These are phyloP conservation scores for Eupsilia transversa DNA, from an alignment of 2,888 invertebrate genomes.

Conservation along the genomic window DNA sequence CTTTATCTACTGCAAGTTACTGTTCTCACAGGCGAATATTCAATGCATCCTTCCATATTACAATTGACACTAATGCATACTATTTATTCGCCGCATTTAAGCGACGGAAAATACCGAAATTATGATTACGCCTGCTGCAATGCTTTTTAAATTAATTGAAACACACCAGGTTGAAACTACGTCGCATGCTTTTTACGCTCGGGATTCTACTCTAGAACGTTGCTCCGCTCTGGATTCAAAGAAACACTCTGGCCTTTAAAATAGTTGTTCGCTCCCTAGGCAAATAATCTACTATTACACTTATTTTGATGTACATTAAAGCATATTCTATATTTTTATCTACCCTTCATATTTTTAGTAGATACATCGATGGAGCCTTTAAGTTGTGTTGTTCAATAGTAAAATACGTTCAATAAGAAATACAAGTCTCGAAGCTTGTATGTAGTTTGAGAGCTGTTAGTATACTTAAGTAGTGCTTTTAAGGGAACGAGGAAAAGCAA, in stretches of 20 bases:
- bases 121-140: background rate
- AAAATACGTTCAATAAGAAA: slow-evolving; percentile 52
- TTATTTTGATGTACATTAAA: background rate
- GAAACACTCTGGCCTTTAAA: too few species aligned
- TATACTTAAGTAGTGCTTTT: slow-evolving; percentile 73
- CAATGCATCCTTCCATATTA: slow-evolving; percentile 21
- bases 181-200: background rate
- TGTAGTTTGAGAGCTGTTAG: slow-evolving; percentile 63
- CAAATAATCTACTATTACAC: too few species aligned
- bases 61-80: slow-evolving; percentile 3
- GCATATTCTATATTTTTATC: background rate
- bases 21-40: background rate
- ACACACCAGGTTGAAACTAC: background rate
- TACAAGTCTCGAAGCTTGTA: slow-evolving; percentile 43
- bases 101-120: background rate
- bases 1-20: slow-evolving; percentile 25
- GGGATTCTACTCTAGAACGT: too few species aligned
- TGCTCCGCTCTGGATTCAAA: too few species aligned
- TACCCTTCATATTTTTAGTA: background rate
- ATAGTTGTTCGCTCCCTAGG: too few species aligned
- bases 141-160: background rate
- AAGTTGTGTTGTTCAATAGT: background rate
- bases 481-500: slow-evolving; percentile 72
- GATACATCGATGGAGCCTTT: background rate
- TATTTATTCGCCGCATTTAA: background rate